Conservation (phyloP, 1,140 invertebrate species). For the Camponotus vicinus region DNA sequence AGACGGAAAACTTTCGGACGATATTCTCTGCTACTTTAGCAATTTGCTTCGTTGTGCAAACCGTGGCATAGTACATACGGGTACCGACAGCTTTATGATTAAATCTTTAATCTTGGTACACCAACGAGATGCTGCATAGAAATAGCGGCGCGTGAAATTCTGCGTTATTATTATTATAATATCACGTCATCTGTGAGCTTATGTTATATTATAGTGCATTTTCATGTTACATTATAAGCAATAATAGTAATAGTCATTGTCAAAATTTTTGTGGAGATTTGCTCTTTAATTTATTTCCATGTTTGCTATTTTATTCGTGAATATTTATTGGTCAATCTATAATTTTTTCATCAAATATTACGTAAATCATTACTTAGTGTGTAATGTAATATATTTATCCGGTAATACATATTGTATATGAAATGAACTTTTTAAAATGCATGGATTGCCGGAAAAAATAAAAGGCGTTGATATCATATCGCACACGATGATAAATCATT, state of each 20-base stretch:
- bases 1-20: constrained; percentile 36
- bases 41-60: background rate
- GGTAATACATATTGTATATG: constrained; percentile 2
- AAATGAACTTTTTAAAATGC: constrained; percentile 29
- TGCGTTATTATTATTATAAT: background rate
- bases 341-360: constrained; percentile 8
- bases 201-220: background rate
- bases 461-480: constrained; percentile 7
- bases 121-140: background rate
- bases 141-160: background rate
- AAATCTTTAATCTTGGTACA: constrained; percentile 6
- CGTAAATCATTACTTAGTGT: background rate
- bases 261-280: background rate
- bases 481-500: background rate
- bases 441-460: background rate
- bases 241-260: background rate
- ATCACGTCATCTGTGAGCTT: background rate
- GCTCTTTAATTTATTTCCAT: background rate
- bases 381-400: constrained; percentile 11
- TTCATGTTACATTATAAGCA: constrained; percentile 2
- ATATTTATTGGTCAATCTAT: background rate
- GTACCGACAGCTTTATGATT: constrained; percentile 39
- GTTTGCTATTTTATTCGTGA: background rate
- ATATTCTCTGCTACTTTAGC: background rate
- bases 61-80: background rate